Evolutionary conservation across 2,113 vertebrate genomes (phyloP).

Genomic region (Fulmarus glacialis): DNA sequence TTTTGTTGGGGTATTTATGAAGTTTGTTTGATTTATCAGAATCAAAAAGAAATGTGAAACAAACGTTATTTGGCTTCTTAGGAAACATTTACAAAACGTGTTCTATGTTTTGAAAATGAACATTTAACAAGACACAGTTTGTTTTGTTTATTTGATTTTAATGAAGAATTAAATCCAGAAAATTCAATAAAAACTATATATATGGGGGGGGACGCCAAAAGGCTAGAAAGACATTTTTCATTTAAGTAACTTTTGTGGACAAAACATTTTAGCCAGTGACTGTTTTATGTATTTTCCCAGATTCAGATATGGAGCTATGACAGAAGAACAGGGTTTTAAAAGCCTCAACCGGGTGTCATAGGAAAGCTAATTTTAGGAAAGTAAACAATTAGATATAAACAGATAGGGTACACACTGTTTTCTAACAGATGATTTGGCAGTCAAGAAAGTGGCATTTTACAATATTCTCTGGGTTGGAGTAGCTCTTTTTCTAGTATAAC

Average conservation of each 20-base stretch:
- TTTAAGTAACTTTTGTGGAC: background rate
- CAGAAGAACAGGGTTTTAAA: background rate
- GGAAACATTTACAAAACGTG: background rate
- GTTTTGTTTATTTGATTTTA: background rate
- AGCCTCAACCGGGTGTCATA: background rate
- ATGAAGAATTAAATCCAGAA: background rate
- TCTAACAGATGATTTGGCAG: background rate
- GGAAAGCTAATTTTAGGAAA: background rate
- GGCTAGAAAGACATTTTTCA: background rate
- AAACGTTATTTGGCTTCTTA: background rate
- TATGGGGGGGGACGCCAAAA: background rate
- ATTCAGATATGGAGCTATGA: background rate
- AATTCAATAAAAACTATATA: background rate
- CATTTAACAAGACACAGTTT: background rate
- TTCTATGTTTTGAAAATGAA: background rate
- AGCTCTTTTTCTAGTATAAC: background rate
- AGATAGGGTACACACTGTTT: background rate
- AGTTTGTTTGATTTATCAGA: background rate
- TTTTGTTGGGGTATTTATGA: background rate
- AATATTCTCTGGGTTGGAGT: background rate
- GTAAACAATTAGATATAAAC: background rate
- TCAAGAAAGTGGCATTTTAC: background rate
- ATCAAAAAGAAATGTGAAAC: background rate
- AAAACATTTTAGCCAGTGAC: background rate
- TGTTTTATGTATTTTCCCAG: background rate